Conservation (phyloP, 2,113 vertebrate genomes). For the Lepisosteus osseus region DNA sequence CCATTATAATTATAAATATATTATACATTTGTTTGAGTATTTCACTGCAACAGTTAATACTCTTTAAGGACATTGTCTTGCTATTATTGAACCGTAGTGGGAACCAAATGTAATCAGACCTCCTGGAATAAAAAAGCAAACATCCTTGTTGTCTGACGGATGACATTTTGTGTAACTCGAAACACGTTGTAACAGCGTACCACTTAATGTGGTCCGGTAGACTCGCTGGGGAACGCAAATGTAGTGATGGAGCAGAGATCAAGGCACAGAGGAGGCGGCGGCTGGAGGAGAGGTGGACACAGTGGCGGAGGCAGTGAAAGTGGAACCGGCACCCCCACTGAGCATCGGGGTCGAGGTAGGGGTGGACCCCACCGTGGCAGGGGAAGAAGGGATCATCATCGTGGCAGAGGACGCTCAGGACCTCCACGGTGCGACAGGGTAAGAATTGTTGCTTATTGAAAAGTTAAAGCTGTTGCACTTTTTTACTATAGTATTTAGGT, state of each 20-base stretch:
- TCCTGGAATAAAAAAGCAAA: slow-evolving; percentile 27
- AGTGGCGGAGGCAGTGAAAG: neutral
- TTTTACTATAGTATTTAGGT: no score
- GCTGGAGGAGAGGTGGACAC: no score
- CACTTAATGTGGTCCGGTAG: neutral
- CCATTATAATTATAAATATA: no score
- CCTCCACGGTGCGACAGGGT: neutral
- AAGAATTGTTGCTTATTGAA: neutral
- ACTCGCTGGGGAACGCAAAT: neutral
- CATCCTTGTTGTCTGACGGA: no score
- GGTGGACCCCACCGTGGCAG: neutral
- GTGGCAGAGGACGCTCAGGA: neutral
- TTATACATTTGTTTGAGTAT: no score
- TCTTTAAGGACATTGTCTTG: no score
- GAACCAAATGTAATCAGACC: neutral
- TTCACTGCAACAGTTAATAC: no score
- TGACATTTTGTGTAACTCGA: no score
- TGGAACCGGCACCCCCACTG: neutral
- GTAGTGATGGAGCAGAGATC: slow-evolving; percentile 28
- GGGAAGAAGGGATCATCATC: neutral
- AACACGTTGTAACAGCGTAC: no score
- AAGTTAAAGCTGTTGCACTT: no score
- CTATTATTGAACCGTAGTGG: no score
- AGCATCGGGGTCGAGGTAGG: neutral
- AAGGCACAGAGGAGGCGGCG: slow-evolving; percentile 21